A percentile compares a stretch with the other conserved stretches of the same genome.
Conservation (phyloP, 2,888 invertebrate species). For the Malthinus flaveolus region DNA sequence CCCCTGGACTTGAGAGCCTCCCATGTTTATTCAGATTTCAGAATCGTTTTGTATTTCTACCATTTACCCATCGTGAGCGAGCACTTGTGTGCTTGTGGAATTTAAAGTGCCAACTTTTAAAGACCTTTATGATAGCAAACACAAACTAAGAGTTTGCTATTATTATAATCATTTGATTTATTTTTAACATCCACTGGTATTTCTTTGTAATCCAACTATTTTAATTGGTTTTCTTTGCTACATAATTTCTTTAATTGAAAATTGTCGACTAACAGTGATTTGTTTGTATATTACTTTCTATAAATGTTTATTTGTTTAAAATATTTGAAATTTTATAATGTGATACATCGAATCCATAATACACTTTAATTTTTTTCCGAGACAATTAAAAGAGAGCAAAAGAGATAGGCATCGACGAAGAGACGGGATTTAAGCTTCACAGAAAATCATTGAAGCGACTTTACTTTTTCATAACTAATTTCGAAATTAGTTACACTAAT, state of each 20-base stretch:
- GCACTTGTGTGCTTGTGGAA: too few species aligned
- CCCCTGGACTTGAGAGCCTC: too few species aligned
- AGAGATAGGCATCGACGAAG: not conserved
- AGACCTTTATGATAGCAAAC: not conserved
- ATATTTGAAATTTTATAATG: slow-evolving; percentile 3
- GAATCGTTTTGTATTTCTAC: too few species aligned
- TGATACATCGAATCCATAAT: not conserved
- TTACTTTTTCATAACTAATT: slow-evolving; percentile 22
- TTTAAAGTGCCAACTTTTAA: not conserved
- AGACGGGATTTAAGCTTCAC: slow-evolving; percentile 4
- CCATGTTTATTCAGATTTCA: too few species aligned
- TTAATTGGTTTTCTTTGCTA: slow-evolving; percentile 30
- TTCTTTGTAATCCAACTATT: slow-evolving; percentile 26
- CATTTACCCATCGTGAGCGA: too few species aligned
- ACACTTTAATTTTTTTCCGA: not conserved
- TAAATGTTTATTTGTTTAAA: slow-evolving; percentile 26
- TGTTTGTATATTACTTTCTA: slow-evolving; percentile 30
- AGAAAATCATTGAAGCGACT: slow-evolving; percentile 12
- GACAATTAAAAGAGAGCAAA: not conserved
- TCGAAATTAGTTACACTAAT: slow-evolving; percentile 23
- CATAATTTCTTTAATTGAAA: slow-evolving; percentile 31
- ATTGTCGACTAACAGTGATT: slow-evolving; percentile 28
- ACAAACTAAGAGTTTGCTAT: not conserved
- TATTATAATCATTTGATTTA: slow-evolving; percentile 27
- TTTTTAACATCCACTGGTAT: slow-evolving; percentile 29